Evolutionary conservation across 2,113 vertebrate genomes (phyloP), one percentile per base, ranked within the genome.

Genomic region (Macrotus californicus): DNA sequence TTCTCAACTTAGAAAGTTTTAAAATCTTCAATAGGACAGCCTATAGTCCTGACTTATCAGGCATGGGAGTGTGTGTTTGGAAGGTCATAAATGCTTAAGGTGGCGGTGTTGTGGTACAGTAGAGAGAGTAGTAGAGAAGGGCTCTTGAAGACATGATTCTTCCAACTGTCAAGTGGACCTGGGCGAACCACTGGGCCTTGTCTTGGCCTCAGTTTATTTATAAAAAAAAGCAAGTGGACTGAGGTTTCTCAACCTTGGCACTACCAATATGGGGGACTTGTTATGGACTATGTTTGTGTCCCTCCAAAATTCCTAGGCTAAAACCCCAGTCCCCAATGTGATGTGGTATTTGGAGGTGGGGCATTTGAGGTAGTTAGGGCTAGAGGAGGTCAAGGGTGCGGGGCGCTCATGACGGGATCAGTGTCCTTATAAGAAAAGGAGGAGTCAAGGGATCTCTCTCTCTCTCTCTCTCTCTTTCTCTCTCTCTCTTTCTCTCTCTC

Each of bases 1-100:
- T 50, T 94, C 41, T 86, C 41, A 91, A 39, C 39, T 85, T 77
- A 22, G 39, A 36, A 87, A 48, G 39, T 66, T 73, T 88, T 76
- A 67, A 61, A 91, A 54, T 50, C 7, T 43, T 70, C 70, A 86
- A n/a, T 2, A 79, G 48, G 76, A 50, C 26, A 48, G 39, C 69
- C 50, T 72, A 15, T 18, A 29, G 39, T 21, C 5, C 26, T 72
- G 73, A 41, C 39, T 94, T 70, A 86, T 7, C 29, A 13, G 61
- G 34, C 22, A 18, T 3, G 76, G 34, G 34, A 15, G 21, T 39
- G 14, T 34, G 24, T 36, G 52, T 56, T n/a, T 48, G 39, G 77
- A 61, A 72, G 39, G 89, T n/a, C 8, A 22, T 4, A 70, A 21
- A 70, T 9, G 39, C 21, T 24, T 19, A n/a, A 21, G 11, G 11